Evolutionary conservation across 2,888 invertebrate genomes (phyloP), one percentile per base, ranked within the genome.

Genomic region (Perithous albicinctus): DNA sequence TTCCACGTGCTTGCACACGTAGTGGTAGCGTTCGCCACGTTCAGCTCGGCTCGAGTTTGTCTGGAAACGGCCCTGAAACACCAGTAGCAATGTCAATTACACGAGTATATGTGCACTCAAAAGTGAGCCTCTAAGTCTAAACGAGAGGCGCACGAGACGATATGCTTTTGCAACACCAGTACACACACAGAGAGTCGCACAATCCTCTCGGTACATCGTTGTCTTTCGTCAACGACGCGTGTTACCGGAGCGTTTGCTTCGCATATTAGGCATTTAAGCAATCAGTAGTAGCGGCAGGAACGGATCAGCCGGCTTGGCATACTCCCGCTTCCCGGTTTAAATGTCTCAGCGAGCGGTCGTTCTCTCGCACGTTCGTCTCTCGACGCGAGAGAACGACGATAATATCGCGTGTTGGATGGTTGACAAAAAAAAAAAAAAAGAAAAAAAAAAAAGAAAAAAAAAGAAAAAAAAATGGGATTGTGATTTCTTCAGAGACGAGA

Each of bases 21-120:
- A 35, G n/a, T 41, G 7, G 23, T 20, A 10, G 26, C n/a, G 69
- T 82, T 81, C 41, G 51, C 38, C 64, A 66, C 75, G n/a, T n/a
- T 56, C 41, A 59, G 35, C 41, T 56, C 69, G 61, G n/a, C 63
- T 48, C 74, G 54, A 63, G 29, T 73, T 81, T 66, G 79, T 32
- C 82, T 70, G 78, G 67, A 70, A 87, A 88, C 81, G 89, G 85
- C 87, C 87, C 85, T 90, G 89, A 90, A n/a, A 87, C 86, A 80
- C 84, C 32, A 84, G 87, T 86, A 86, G 86, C 88, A 90, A 89
- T 90, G 89, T 90, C 89, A 90, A 90, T 91, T 90, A 88, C 84
- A 88, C 87, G 86, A 88, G 81, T 80, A 80, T 72, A 78, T n/a
- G 76, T 63, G 54, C 80, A 76, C 63, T 51, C 29, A 67, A 69